Base-by-base conservation (phyloP, 2,888 invertebrate species). In the Neoitamus cyanurus region DNA sequence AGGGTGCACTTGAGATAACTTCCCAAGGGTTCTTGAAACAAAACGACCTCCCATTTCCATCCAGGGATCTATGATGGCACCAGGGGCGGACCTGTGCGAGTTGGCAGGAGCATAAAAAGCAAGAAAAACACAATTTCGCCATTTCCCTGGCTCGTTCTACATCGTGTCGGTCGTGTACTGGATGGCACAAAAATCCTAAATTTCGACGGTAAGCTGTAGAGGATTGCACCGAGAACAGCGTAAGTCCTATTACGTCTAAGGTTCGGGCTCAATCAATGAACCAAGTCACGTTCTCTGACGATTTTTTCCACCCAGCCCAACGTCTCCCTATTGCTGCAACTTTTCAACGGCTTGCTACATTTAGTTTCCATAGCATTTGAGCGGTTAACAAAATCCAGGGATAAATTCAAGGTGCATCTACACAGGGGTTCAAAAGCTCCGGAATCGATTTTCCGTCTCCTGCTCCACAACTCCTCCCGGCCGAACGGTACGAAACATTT, bases 211-310 rank as follows among this genome's bases (percentile, higher is more conserved):
- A 69, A 82, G 69, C 36, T 69, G 69, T 20, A 28, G 25, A 82
- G 69, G 69, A 82, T 68, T 69, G 69, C 68, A 82, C 37, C 69
- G 37, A 69, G 68, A 28, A 28, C n/a, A 69, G 69, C 15, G 15
- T 68, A 69, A 69, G 82, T 69, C 82, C n/a, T 82, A 46, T 25
- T 69, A 69, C 69, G 78, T 78, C 34, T 42, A 75, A 68, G 36
- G 84, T 84, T 85, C 84, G 77, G 70, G 42, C 46, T 75, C 83
- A 85, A 85, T 85, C 85, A 85, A 85, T 85, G 84, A 84, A 84
- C 69, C 85, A 42, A 70, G 85, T 85, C 85, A 85, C 85, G 85
- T 85, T 68, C 34, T 68, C 11, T 46, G 34, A 85, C 77, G 80
- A 78, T 82, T 82, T 80, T 80, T 80, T 25, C 30, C 82, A 9